phyloP scores from a whole-genome alignment of 2,888 invertebrate species.

The Limnephilus auricula region DNA sequence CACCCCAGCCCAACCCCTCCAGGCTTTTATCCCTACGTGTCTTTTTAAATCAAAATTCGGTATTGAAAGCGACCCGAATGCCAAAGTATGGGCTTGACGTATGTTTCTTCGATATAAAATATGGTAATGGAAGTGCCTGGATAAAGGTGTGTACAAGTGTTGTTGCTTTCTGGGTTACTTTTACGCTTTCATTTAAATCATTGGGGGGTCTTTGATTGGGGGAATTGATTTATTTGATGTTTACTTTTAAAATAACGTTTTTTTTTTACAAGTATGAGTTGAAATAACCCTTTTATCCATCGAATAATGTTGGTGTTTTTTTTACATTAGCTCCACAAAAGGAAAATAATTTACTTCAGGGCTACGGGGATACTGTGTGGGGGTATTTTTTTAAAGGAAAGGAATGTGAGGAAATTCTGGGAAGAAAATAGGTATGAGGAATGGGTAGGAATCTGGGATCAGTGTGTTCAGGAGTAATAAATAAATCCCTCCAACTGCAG shows the following conservation, averaged over 20 bases:
- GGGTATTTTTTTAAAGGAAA: no score
- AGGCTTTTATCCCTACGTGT: constrained; percentile 29
- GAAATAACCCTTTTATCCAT: neutral
- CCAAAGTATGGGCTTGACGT: constrained; percentile 20
- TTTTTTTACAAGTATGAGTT: neutral
- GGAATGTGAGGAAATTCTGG: no score
- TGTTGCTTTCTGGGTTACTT: neutral
- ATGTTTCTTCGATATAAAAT: constrained; percentile 23
- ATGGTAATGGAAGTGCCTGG: constrained; percentile 24
- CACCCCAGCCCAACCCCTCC: neutral
- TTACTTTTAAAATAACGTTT: neutral
- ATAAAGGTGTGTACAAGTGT: constrained; percentile 20
- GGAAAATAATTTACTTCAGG: no score
- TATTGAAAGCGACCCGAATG: constrained; percentile 38
- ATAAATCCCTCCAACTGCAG: no score
- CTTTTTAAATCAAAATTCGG: constrained; percentile 38
- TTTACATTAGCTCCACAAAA: no score
- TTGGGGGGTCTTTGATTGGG: neutral
- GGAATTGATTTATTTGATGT: neutral
- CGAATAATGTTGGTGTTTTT: no score
- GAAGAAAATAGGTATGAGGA: no score
- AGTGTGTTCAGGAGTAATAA: no score
- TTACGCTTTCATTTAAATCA: constrained; percentile 8
- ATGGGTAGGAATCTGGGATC: no score
- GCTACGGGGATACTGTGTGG: no score